These are phyloP conservation scores for Meloidogyne floridensis DNA, from an alignment of 1,140 invertebrate species.

Conservation along the genomic window DNA sequence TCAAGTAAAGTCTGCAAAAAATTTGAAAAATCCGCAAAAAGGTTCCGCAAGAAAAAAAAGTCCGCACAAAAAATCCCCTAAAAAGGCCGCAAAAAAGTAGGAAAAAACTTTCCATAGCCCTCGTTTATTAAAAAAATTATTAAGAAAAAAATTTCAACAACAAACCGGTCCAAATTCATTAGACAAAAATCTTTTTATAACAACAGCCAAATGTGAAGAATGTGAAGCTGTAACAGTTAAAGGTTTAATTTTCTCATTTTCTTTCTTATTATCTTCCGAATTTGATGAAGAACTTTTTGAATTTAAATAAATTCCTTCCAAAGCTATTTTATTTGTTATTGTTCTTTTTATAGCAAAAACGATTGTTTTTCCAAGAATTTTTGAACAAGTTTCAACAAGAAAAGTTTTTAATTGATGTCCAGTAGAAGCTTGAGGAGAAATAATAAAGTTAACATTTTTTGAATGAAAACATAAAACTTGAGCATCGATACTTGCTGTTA, in stretches of 20 bases:
- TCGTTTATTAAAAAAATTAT: no score
- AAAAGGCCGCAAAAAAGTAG: no score
- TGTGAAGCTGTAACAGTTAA: conserved; percentile 8
- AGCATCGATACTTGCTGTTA: conserved; percentile 31
- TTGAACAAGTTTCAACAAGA: conserved; percentile 43
- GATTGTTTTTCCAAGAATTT: conserved; percentile 38
- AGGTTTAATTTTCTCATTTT: neutral
- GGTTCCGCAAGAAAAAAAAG: no score
- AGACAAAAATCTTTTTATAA: conserved; percentile 34
- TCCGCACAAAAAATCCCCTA: no score
- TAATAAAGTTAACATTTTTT: conserved; percentile 9
- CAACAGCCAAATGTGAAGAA: conserved; percentile 27
- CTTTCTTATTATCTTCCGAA: neutral
- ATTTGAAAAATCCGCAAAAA: no score
- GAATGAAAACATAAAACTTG: conserved; percentile 44
- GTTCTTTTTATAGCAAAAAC: conserved; percentile 17
- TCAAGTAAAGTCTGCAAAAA: no score
- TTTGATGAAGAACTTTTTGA: neutral
- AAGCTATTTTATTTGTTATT: neutral
- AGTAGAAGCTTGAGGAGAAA: conserved; percentile 11
- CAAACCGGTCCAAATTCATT: conserved; percentile 29
- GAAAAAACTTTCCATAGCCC: no score
- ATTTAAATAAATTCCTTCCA: neutral
- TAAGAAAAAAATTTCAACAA: no score
- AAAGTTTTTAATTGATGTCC: conserved; percentile 34